Evolutionary conservation across 2,113 vertebrate species (phyloP).

Genomic region (Prionailurus viverrinus): DNA sequence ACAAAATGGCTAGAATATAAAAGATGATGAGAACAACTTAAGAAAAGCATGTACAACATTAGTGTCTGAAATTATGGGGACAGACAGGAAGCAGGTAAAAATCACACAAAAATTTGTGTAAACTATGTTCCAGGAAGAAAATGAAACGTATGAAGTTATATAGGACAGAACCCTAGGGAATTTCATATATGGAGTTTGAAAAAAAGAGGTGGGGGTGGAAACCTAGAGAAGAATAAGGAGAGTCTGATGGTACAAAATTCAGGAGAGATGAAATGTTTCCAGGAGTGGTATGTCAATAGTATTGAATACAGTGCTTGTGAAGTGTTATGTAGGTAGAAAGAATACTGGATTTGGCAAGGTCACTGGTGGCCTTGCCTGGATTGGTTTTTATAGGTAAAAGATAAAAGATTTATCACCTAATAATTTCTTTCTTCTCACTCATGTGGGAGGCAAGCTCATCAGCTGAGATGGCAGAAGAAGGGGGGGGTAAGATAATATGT

Average conservation of each 20-base stretch:
- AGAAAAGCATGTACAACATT: not conserved
- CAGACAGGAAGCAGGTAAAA: not conserved
- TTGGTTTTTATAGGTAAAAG: not conserved
- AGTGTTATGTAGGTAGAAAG: not conserved
- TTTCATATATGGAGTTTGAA: not conserved
- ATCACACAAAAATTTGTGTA: not conserved
- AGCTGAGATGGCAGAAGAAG: not conserved
- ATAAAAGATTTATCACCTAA: not conserved
- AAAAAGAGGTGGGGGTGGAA: not conserved
- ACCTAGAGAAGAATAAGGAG: not conserved
- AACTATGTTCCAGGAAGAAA: not conserved
- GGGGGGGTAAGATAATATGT: not conserved
- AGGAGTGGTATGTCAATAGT: not conserved
- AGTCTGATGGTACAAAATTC: not conserved
- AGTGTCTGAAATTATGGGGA: not conserved
- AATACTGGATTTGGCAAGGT: not conserved
- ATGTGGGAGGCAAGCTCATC: not conserved
- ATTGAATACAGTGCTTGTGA: not conserved
- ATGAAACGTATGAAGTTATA: not conserved
- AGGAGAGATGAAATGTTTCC: not conserved
- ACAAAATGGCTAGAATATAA: not conserved
- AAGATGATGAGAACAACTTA: not conserved
- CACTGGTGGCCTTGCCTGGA: not conserved
- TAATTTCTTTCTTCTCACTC: not conserved
- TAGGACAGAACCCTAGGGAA: not conserved